Evolutionary conservation across 2,888 invertebrate genomes (phyloP), one percentile per base, ranked within the genome.

Genomic region (Napeogenes sylphis): DNA sequence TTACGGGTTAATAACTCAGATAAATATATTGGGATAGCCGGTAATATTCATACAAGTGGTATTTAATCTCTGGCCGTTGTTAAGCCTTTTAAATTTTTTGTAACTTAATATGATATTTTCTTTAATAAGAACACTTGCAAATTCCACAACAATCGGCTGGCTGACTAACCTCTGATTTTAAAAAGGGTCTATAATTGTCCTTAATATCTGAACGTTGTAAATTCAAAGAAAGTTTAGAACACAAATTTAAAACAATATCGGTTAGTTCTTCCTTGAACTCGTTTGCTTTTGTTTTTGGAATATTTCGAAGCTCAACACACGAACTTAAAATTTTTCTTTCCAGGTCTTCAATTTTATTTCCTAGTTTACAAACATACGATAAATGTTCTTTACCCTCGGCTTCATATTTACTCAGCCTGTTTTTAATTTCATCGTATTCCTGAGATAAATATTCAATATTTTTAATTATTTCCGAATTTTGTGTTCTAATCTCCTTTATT

Each of bases 141-240:
- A 58, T 51, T 58, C 51, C 33, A 58, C 51, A 47, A 58, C n/a
- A 47, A 58, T 58, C 6, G 51, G 47, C 4, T 47, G 51, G 47
- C 4, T 47, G 38, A 51, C 35, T 2, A 6, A 35, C 35, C 35
- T 35, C 3, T 35, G 6, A 51, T 35, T 35, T 35, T 35, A 3
- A 35, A 6, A 35, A 35, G 4, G 35, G 35, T 35, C 35, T 35
- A 35, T 35, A 35, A 35, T 35, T 35, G 55, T 30, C 55, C 55
- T 55, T 4, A 6, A 33, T 33, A 33, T 12, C 33, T 55, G 12
- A 55, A 55, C 13, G 33, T 30, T 55, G 55, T 55, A 55, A 55
- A 33, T 32, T 55, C 38, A 58, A 30, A 4, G 57, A 45, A 45
- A 57, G 32, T 46, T 32, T 46, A 12, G 57, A 57, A 32, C 30